Base-by-base conservation (phyloP, 1,140 invertebrate genomes). In the Leptopilina clavipes region DNA sequence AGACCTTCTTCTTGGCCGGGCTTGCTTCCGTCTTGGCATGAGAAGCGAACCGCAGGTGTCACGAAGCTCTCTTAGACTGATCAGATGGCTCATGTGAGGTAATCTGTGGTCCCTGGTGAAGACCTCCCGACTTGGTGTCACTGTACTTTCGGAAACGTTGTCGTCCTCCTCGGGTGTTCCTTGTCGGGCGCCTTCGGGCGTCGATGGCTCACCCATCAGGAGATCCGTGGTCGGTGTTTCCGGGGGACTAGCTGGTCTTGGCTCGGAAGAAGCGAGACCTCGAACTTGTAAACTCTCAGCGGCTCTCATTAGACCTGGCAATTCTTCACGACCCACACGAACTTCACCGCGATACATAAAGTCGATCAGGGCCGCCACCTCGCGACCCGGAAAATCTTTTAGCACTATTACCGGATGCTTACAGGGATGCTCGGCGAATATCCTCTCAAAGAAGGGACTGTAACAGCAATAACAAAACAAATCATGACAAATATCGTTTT, bases 281-380 rank as follows among this genome's bases (percentile, higher is more conserved):
- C 95, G 92, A 18, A 97, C 94, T 86, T 97, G 95, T 72, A 98
- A 91, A 72, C 94, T 95, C 83, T 97, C 96, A 0, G 96, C 96
- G 0, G 96, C 96, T 83, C 95, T 94, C 83, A 98, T 95, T 70
- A 98, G 91, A 10, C 93, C 93, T 22, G 94, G 92, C 0, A 97
- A 90, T 45, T 96, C 95, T 79, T 97, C 95, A 82, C 96, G 95
- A 0, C 93, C 93, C 1, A 97, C 95, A 72, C 94, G 95, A 72
- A 97, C 96, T 90, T 97, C 96, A 37, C 97, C 97, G 72, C 95
- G 94, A 90, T 97, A 97, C 96, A 97, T 98, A 81, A 98, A 98
- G 89, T 97, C 95, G 59, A 97, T 94, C 31, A 97, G 94, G 7
- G 96, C 95, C 84, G 96, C 94, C 48, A 97, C 93, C 81, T 97